phyloP scores from a whole-genome alignment of 1,140 invertebrate genomes.

The Drosophila ambigua region DNA sequence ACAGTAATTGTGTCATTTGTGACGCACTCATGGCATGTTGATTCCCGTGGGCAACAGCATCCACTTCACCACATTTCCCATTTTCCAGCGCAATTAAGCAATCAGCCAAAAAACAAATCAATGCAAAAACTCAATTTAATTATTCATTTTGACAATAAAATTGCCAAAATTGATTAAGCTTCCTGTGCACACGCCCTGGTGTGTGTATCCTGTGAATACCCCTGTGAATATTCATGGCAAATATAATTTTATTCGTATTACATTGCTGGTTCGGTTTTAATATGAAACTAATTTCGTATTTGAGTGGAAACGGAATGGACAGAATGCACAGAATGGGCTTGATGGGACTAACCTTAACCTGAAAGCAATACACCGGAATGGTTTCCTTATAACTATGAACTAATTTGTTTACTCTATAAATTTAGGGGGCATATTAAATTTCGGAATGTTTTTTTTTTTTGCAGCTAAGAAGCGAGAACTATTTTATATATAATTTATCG shows the following conservation, averaged over 20 bases:
- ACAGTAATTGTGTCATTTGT: slow-evolving; percentile 49
- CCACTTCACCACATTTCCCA: slow-evolving; percentile 5
- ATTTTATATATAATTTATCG: no score
- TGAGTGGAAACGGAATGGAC: slow-evolving; percentile 8
- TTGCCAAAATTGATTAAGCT: slow-evolving; percentile 21
- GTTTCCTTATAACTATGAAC: background rate
- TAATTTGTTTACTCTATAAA: slow-evolving; percentile 1
- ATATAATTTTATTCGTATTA: slow-evolving; percentile 20
- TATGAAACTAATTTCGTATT: slow-evolving; percentile 26
- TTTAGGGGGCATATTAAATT: no score
- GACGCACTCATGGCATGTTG: slow-evolving; percentile 31
- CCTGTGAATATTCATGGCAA: slow-evolving; percentile 2
- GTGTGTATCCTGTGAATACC: slow-evolving; percentile 2
- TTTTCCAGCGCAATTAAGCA: slow-evolving; percentile 7
- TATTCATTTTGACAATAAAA: slow-evolving; percentile 4
- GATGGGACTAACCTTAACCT: slow-evolving; percentile 4
- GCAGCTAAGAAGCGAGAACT: no score
- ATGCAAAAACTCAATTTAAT: background rate
- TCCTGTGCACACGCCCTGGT: background rate
- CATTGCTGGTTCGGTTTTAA: slow-evolving; percentile 7
- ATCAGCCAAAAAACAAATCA: slow-evolving; percentile 9
- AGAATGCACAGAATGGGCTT: background rate
- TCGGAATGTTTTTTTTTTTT: no score
- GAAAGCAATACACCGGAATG: background rate
- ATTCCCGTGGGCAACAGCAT: slow-evolving; percentile 11